Evolutionary conservation across 2,797 vertebrate genomes (phyloP).

Genomic region (Gouania willdenowi): DNA sequence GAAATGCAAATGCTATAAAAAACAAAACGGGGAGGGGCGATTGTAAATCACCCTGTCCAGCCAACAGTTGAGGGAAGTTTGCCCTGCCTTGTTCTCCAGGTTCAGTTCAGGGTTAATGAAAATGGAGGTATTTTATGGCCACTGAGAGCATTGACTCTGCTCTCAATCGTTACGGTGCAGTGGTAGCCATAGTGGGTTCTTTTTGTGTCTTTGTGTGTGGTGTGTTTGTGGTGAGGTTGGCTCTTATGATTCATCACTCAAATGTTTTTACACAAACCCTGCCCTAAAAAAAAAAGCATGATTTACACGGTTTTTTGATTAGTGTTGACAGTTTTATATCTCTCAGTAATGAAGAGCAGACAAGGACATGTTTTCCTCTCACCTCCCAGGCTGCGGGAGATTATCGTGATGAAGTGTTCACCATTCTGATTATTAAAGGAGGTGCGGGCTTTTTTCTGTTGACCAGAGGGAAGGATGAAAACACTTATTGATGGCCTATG

Average conservation of each 20-base stretch:
- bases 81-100: constrained; percentile 36
- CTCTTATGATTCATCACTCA: constrained; percentile 27
- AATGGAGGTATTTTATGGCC: constrained; percentile 49
- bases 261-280: constrained; percentile 29
- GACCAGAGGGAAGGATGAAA: too few relatives aligned
- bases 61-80: constrained; percentile 27
- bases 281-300: constrained; percentile 22
- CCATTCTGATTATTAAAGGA: constrained; percentile 15
- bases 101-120: constrained; percentile 58
- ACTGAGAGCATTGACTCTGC: constrained; percentile 33
- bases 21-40: constrained; percentile 26
- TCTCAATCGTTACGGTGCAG: constrained; percentile 9
- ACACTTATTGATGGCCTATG: too few relatives aligned
- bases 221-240: not conserved
- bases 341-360: constrained; percentile 6
- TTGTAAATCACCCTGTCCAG: constrained; percentile 29
- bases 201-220: constrained; percentile 13
- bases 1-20: constrained; percentile 23
- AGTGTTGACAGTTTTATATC: constrained; percentile 25
- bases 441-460: not conserved
- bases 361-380: constrained; percentile 1
- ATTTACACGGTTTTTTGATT: constrained; percentile 38
- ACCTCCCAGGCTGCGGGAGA: constrained; percentile 2
- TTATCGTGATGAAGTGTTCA: constrained; percentile 8
- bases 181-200: constrained; percentile 24